Base-by-base conservation (phyloP, 2,888 invertebrate species). In the Gandaritis pyraliata region DNA sequence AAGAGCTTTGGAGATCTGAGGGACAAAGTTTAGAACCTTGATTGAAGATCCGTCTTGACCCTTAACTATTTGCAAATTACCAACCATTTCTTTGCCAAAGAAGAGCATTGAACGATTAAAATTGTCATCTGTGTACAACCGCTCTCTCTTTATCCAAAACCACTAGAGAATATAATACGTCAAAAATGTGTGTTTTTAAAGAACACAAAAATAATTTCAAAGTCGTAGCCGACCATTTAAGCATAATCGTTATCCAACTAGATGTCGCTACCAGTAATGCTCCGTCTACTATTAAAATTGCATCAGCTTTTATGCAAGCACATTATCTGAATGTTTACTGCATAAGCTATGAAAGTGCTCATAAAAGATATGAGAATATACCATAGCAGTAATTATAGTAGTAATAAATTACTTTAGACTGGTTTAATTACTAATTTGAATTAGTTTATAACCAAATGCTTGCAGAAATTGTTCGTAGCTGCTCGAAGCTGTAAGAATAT, bases 301-400 rank as follows among this genome's bases (percentile, higher is more conserved):
- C 53, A 47, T 48, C 48, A 53, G 53, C 48, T 47, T 53, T 43
- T 59, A 48, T 48, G 48, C 48, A 43, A 56, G 39, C 38, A 58
- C 45, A 57, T 47, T 55, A 55, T 48, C 39, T 29, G 18, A 48
- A 39, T 54, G 36, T 38, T 43, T 33, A 43, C 43, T 53, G 43
- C 52, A 51, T 53, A 53, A n/a, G 52, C 43, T 15, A 41, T 50
- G 41, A 29, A 45, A 53, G 43, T 43, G 29, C 52, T 33, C 43
- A 43, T 53, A 33, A 33, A 53, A 33, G 30, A 30, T 43, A 43
- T 41, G 33, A 43, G 43, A 30, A 30, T 51, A 18, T 41, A 38
- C n/a, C 12, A 41, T 51, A 16, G 29, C 43, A 18, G 18, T 33
- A 10, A 23, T 41, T 47, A 29, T 8, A 29, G 13, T 7, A 30